Evolutionary conservation across 2,797 vertebrate species (phyloP).

Genomic region (Siniperca obscura): DNA sequence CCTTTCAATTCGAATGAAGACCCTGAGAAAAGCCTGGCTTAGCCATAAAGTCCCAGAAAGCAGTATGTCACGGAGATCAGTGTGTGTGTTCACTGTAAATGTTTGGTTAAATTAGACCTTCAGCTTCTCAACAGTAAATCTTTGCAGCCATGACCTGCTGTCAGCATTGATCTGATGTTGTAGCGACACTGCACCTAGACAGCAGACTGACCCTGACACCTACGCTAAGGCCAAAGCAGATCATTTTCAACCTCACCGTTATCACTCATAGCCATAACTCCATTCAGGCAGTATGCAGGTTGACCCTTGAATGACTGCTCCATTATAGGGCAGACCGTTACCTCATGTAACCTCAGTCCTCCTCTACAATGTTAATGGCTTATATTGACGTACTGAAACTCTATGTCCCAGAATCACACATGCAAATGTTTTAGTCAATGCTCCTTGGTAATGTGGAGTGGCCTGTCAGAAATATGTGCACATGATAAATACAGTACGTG

Average conservation of each 20-base stretch:
- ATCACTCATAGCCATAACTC: conserved; percentile 52
- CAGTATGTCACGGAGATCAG: not conserved
- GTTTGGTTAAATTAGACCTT: conserved; percentile 44
- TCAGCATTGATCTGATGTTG: conserved; percentile 53
- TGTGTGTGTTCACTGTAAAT: conserved; percentile 4
- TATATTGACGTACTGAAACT: conserved; percentile 49
- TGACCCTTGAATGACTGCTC: conserved; percentile 52
- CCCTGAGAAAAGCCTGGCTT: not conserved
- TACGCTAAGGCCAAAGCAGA: conserved; percentile 22
- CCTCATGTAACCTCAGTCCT: conserved; percentile 50
- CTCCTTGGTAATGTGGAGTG: conserved; percentile 21
- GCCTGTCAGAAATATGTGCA: conserved; percentile 55
- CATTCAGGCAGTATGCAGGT: conserved; percentile 14
- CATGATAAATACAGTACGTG: conserved; percentile 54
- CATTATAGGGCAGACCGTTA: conserved; percentile 53
- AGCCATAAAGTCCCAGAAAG: not conserved
- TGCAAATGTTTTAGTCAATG: conserved; percentile 56
- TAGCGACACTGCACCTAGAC: conserved; percentile 19
- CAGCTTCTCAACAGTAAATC: conserved; percentile 47
- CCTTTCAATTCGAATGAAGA: not conserved
- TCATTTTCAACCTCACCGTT: conserved; percentile 32
- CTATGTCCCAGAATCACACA: conserved; percentile 37
- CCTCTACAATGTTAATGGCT: conserved; percentile 45
- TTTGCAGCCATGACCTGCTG: conserved; percentile 35
- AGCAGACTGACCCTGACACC: conserved; percentile 52